Conservation (phyloP, 2,113 vertebrate genomes). For the Elanoides forficatus region DNA sequence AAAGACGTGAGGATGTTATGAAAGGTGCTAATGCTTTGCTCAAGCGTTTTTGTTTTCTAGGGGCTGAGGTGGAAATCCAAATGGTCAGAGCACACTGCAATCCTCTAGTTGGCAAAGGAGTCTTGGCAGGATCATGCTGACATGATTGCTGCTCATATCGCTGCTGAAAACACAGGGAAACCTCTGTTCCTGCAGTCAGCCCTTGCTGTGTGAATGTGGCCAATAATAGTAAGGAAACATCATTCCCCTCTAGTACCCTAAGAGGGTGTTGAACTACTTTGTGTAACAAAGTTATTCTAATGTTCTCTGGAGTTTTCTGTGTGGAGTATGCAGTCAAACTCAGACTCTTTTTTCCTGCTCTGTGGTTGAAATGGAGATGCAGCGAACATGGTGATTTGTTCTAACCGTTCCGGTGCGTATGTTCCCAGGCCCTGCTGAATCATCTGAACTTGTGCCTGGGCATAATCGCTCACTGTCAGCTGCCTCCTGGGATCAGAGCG, state of each 20-base stretch:
- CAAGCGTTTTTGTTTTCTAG: neutral
- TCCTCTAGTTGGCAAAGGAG: neutral
- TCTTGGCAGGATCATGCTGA: neutral
- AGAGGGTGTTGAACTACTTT: neutral
- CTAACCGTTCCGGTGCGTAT: accelerated
- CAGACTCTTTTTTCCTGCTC: neutral
- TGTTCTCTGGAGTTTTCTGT: neutral
- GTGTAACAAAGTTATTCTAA: neutral
- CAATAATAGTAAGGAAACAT: conserved; percentile 24
- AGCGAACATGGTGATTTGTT: neutral
- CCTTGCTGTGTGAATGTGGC: neutral
- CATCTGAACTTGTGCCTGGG: neutral
- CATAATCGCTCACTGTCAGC: neutral
- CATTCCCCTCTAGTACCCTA: neutral
- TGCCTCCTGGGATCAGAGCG: neutral
- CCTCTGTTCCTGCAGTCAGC: neutral
- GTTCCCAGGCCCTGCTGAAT: conserved; percentile 35
- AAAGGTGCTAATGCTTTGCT: neutral
- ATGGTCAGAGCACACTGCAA: neutral
- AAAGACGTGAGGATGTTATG: neutral
- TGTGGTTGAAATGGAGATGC: neutral
- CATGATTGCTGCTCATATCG: neutral
- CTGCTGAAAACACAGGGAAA: neutral
- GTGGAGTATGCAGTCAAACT: accelerated
- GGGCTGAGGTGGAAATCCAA: neutral